phyloP scores from a whole-genome alignment of 2,888 invertebrate genomes.

The Caenorhabditis angaria region DNA sequence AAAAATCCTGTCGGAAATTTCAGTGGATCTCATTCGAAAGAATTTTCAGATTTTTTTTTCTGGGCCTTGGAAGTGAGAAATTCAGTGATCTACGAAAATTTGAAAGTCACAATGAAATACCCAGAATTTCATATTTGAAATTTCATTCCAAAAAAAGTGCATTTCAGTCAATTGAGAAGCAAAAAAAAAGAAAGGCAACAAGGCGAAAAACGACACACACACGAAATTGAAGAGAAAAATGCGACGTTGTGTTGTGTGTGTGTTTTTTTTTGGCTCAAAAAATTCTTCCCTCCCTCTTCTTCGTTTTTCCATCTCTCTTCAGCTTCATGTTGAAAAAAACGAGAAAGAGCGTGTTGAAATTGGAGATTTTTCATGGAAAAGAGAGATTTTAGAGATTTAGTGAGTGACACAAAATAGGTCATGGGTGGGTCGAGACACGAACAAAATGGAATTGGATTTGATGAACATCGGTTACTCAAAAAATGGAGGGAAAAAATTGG shows the following conservation, averaged over 20 bases:
- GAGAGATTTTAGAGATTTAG: conserved; percentile 1
- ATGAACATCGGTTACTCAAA: not conserved
- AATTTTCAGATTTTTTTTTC: no score
- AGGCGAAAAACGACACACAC: not conserved
- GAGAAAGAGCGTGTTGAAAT: not conserved
- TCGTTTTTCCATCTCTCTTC: no score
- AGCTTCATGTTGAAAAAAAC: not conserved
- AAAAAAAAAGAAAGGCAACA: not conserved
- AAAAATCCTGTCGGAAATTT: no score
- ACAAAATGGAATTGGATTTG: not conserved
- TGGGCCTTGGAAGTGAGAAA: no score
- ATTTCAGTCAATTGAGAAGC: no score
- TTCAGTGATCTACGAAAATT: no score
- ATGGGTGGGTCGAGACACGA: not conserved
- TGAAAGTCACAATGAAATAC: no score
- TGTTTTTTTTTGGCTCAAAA: not conserved
- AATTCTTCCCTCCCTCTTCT: no score
- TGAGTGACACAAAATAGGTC: not conserved
- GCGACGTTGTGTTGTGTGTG: not conserved
- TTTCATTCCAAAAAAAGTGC: no score
- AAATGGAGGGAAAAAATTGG: not conserved
- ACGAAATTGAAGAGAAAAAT: not conserved
- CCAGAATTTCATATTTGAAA: no score
- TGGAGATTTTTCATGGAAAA: no score
- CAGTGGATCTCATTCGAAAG: no score